These are phyloP conservation scores for Seriola rivoliana DNA, from an alignment of 2,113 vertebrate species.

Conservation along the genomic window DNA sequence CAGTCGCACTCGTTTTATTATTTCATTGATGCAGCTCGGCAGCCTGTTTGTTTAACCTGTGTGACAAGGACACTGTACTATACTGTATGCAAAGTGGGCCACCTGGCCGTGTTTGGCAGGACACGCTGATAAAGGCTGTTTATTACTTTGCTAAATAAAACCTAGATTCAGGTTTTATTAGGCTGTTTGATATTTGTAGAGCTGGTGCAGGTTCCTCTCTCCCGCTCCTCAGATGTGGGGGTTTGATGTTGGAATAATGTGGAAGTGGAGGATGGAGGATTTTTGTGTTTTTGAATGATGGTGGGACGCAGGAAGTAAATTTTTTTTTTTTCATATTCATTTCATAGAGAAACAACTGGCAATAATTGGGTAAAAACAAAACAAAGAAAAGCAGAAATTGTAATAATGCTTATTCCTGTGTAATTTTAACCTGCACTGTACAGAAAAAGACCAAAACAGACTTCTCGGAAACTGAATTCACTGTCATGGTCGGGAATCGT, in stretches of 20 bases:
- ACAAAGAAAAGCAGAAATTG: neutral
- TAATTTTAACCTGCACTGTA: neutral
- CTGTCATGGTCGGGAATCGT: neutral
- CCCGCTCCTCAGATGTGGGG: too few species aligned
- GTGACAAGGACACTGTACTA: constrained; percentile 52
- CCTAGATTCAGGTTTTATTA: neutral
- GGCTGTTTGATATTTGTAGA: neutral
- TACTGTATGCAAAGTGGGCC: constrained; percentile 66
- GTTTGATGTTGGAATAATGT: too few species aligned
- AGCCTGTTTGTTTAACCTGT: constrained; percentile 58
- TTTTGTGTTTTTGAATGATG: too few species aligned
- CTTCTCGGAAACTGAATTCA: neutral
- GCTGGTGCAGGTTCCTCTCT: neutral
- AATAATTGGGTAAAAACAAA: too few species aligned
- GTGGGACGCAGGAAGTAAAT: too few species aligned
- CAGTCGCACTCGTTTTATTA: neutral
- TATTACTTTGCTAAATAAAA: neutral
- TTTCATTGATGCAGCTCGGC: constrained; percentile 35
- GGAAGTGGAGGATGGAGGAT: too few species aligned
- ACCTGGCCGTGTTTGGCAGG: constrained; percentile 69
- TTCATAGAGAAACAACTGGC: too few species aligned
- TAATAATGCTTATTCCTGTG: neutral
- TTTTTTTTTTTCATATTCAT: too few species aligned
- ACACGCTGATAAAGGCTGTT: neutral
- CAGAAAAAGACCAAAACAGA: neutral